Evolutionary conservation across 2,797 vertebrate genomes (phyloP).

Genomic region (Tenualosa thibaudeaui): DNA sequence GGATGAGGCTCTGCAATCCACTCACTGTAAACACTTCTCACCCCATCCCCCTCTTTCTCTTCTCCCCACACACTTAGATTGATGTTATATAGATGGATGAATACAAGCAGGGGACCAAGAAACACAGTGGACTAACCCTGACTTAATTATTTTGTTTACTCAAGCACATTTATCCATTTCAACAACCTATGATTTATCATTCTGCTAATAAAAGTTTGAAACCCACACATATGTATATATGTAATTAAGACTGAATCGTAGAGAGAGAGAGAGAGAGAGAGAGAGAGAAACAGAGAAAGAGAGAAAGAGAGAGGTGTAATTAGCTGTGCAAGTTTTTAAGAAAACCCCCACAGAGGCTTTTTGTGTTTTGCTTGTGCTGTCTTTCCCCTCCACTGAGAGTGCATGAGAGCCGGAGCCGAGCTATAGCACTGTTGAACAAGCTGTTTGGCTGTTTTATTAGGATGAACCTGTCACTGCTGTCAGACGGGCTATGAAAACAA

Average conservation of each 20-base stretch:
- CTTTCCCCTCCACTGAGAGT: slow-evolving; percentile 5
- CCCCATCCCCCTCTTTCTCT: not conserved
- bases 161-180: not conserved
- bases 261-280: not conserved
- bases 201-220: not conserved
- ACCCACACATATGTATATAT: not conserved
- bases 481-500: slow-evolving; percentile 48
- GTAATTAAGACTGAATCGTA: not conserved
- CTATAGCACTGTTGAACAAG: slow-evolving; percentile 45
- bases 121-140: not conserved
- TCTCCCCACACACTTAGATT: not conserved
- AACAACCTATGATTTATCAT: not conserved
- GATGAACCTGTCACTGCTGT: slow-evolving; percentile 55
- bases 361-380: slow-evolving; percentile 3
- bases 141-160: not conserved
- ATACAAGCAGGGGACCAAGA: not conserved
- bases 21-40: not conserved
- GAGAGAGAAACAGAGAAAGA: not conserved
- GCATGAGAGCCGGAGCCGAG: slow-evolving; percentile 30
- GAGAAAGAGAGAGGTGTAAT: not conserved
- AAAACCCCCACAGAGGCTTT: not conserved
- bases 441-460: slow-evolving; percentile 56
- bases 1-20: not conserved
- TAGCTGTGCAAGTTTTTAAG: not conserved
- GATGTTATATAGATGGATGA: too few relatives aligned